These are phyloP conservation scores for Acromyrmex heyeri DNA, from an alignment of 1,140 invertebrate species.

Conservation along the genomic window DNA sequence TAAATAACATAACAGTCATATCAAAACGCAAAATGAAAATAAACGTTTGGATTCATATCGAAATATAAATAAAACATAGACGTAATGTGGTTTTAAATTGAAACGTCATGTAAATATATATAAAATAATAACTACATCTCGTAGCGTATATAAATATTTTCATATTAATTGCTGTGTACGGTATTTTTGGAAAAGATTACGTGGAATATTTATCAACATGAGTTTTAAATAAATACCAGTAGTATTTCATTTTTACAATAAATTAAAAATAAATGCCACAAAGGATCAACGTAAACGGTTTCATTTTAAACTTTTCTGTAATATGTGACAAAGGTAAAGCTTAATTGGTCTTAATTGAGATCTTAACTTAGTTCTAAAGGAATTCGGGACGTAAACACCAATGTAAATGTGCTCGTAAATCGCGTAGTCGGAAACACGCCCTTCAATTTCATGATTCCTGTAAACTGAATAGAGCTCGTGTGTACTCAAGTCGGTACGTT, in stretches of 20 bases:
- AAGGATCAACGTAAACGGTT: background rate
- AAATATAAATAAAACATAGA: slow-evolving; percentile 11
- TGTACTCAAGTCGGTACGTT: background rate
- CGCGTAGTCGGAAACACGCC: background rate
- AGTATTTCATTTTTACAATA: background rate
- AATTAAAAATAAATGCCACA: background rate
- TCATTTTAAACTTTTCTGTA: background rate
- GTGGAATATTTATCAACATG: slow-evolving; percentile 13
- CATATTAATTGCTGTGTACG: background rate
- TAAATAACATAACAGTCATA: background rate
- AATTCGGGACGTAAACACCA: background rate
- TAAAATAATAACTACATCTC: background rate
- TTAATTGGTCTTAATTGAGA: slow-evolving; percentile 6
- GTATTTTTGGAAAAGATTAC: background rate
- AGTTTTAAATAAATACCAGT: background rate
- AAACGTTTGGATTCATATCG: background rate
- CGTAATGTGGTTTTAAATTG: slow-evolving; percentile 6
- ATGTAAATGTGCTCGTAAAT: slow-evolving; percentile 33
- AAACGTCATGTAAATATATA: background rate
- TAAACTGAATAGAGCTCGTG: background rate
- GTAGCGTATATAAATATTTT: background rate
- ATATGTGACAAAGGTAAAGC: background rate
- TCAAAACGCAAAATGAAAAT: slow-evolving; percentile 17
- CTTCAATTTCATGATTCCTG: background rate
- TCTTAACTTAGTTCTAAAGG: background rate